These are phyloP conservation scores for Cyanoliseus patagonus DNA, from an alignment of 2,113 vertebrate genomes.

Conservation along the genomic window DNA sequence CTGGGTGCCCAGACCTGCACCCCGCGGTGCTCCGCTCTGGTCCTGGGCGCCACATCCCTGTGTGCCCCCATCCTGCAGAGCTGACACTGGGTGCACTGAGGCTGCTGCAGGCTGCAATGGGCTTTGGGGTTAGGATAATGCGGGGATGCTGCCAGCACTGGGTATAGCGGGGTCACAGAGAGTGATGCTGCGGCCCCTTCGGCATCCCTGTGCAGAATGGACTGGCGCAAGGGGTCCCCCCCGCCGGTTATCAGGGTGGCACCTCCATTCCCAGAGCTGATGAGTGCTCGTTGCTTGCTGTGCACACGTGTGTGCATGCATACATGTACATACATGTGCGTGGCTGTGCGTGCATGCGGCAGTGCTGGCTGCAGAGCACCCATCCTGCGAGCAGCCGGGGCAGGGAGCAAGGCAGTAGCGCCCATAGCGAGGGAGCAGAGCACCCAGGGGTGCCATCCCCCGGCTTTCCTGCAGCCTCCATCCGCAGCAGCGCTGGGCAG, in stretches of 20 bases:
- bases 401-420: not conserved
- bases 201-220: fast-evolving
- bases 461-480: not conserved
- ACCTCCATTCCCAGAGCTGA: not conserved
- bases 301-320: not conserved
- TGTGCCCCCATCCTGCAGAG: not conserved
- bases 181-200: fast-evolving
- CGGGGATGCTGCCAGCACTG: not conserved
- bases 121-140: not conserved
- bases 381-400: fast-evolving
- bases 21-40: not conserved
- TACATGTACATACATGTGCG: fast-evolving
- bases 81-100: fast-evolving
- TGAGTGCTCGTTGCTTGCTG: not conserved
- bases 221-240: not conserved
- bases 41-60: not conserved
- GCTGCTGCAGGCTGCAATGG: not conserved
- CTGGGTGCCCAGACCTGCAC: not conserved
- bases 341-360: not conserved
- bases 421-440: fast-evolving
- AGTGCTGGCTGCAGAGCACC: not conserved
- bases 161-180: fast-evolving
- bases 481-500: not conserved
- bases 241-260: not conserved
- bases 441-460: not conserved